Conservation (phyloP, 2,888 invertebrate genomes). For the Scaptodrosophila latifasciaeformis region DNA sequence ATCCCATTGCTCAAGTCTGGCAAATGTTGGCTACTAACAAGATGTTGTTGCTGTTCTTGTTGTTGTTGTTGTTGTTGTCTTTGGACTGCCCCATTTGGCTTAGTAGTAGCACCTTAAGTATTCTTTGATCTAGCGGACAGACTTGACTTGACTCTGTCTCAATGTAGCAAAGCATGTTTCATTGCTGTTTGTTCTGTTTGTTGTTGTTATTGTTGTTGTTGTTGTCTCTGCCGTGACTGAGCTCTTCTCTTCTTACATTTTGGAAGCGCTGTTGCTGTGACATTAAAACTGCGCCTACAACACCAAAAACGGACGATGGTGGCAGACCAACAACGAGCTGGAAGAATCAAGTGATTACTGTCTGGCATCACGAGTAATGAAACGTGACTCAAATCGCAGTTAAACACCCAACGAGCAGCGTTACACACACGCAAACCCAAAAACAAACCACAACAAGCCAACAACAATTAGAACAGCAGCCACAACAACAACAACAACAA, state of each 20-base stretch:
- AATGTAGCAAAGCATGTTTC: not conserved
- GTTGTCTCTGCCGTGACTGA: not conserved
- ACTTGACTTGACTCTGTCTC: not conserved
- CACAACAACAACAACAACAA: slow-evolving; percentile 36
- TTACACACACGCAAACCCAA: slow-evolving; percentile 26
- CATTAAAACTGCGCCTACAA: slow-evolving; percentile 21
- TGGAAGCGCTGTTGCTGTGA: slow-evolving; percentile 28
- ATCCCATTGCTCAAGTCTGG: no score
- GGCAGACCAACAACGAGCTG: not conserved
- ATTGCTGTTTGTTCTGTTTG: not conserved
- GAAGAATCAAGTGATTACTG: slow-evolving; percentile 69
- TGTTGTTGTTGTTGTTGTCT: slow-evolving; percentile 28
- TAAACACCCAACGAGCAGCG: slow-evolving; percentile 51
- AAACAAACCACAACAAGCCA: slow-evolving; percentile 37
- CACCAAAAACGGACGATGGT: slow-evolving; percentile 29
- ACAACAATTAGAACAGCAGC: slow-evolving; percentile 65
- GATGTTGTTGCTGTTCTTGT: slow-evolving; percentile 35
- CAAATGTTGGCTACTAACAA: slow-evolving; percentile 28
- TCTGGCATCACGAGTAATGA: slow-evolving; percentile 71
- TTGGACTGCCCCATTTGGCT: slow-evolving; percentile 12
- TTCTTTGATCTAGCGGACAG: not conserved
- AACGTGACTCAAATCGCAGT: slow-evolving; percentile 70
- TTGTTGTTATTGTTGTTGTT: not conserved
- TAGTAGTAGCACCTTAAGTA: not conserved
- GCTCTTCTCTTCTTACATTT: not conserved